These are phyloP conservation scores for Poeciliopsis gracilis DNA, from an alignment of 2,797 vertebrate genomes.

Conservation along the genomic window DNA sequence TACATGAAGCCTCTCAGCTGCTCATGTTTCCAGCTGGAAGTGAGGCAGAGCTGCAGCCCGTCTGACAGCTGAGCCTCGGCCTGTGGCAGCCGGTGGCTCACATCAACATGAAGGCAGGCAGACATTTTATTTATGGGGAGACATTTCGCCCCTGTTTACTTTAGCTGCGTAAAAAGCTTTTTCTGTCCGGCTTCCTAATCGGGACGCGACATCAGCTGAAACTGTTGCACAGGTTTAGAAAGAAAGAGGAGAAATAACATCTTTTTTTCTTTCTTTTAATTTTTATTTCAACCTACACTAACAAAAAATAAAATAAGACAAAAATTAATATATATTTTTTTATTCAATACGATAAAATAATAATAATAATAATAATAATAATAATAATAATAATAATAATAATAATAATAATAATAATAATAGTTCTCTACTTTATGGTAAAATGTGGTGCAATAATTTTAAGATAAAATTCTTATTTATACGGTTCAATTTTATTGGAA, in stretches of 20 bases:
- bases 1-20: slow-evolving; percentile 60
- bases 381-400: neutral
- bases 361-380: too few relatives aligned
- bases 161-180: slow-evolving; percentile 39
- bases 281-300: neutral
- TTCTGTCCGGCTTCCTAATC: slow-evolving; percentile 15
- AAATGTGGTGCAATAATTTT: too few relatives aligned
- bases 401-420: neutral
- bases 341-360: neutral
- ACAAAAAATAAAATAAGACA: neutral
- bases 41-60: slow-evolving; percentile 63
- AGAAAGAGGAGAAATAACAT: neutral
- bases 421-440: too few relatives aligned
- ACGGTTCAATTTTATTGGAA: too few relatives aligned
- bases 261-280: too few relatives aligned
- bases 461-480: too few relatives aligned
- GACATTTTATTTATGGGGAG: slow-evolving; percentile 19
- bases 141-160: slow-evolving; percentile 28
- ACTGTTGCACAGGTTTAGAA: neutral
- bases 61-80: slow-evolving; percentile 65
- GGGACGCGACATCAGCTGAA: neutral
- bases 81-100: slow-evolving; percentile 62
- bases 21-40: slow-evolving; percentile 63
- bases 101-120: slow-evolving; percentile 60
- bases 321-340: neutral